Evolutionary conservation across 2,888 invertebrate genomes (phyloP).

Genomic region (Lissocephala sabroskyi): DNA sequence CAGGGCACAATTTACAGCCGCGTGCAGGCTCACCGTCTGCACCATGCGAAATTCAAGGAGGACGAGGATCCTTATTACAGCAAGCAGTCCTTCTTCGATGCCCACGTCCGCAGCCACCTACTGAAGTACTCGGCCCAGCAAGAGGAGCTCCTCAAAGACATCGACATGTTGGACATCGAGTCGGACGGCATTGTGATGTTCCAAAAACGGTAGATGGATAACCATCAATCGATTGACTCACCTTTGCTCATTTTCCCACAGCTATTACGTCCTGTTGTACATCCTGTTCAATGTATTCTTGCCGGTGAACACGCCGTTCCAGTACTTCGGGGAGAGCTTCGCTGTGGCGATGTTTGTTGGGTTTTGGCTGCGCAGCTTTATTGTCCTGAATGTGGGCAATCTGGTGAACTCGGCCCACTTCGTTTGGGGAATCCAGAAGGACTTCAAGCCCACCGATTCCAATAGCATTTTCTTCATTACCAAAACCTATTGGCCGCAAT

Average conservation of each 20-base stretch:
- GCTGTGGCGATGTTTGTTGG: conserved; percentile 77
- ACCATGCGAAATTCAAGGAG: conserved; percentile 85
- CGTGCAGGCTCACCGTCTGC: conserved; percentile 86
- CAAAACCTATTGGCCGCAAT: conserved; percentile 86
- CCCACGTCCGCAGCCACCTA: conserved; percentile 84
- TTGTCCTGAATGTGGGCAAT: conserved; percentile 80
- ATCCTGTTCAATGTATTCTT: conserved; percentile 78
- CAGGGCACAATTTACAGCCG: conserved; percentile 89
- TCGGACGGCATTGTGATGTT: conserved; percentile 84
- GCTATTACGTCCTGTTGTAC: conserved; percentile 81
- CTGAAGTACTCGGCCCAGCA: conserved; percentile 78
- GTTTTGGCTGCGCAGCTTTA: conserved; percentile 79
- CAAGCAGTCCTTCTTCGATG: conserved; percentile 84
- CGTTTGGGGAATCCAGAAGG: conserved; percentile 83
- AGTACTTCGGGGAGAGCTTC: conserved; percentile 84
- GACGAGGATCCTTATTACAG: conserved; percentile 87
- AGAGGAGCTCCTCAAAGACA: conserved; percentile 76
- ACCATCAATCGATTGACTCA: neutral
- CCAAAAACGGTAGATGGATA: conserved; percentile 80
- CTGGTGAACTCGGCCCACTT: conserved; percentile 82
- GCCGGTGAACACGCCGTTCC: conserved; percentile 83
- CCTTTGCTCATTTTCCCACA: conserved; percentile 65
- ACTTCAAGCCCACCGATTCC: conserved; percentile 81
- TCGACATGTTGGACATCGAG: conserved; percentile 87
- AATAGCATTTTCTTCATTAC: conserved; percentile 83